A percentile compares a stretch with the other conserved stretches of the same genome.
These are phyloP conservation scores for Anastrepha obliqua DNA, from an alignment of 1,140 invertebrate species.

Conservation along the genomic window DNA sequence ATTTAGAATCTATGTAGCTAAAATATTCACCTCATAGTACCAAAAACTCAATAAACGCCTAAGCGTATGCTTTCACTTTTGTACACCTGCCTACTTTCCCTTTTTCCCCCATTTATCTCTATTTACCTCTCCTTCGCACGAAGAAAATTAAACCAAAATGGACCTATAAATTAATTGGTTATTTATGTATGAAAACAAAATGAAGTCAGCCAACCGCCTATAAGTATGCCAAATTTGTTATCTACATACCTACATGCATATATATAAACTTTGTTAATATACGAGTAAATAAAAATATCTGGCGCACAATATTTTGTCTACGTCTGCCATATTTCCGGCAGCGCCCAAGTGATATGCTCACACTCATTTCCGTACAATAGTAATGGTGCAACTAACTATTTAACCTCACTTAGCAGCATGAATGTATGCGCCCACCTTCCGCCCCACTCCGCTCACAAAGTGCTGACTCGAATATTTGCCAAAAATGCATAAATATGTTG, in stretches of 20 bases:
- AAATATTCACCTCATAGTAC: no score
- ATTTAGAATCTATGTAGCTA: no score
- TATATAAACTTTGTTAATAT: not conserved
- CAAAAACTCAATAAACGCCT: no score
- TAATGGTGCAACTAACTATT: not conserved
- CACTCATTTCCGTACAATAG: not conserved
- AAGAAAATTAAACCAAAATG: not conserved
- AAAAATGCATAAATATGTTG: conserved; percentile 37
- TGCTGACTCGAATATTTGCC: conserved; percentile 4
- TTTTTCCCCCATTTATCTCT: not conserved
- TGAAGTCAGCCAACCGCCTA: not conserved
- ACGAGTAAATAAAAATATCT: conserved; percentile 13
- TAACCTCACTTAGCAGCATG: conserved; percentile 6
- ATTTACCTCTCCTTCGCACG: not conserved
- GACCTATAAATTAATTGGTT: conserved; percentile 2
- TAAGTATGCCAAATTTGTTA: conserved; percentile 41
- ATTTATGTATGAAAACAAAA: conserved; percentile 41
- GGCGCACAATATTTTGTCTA: not conserved
- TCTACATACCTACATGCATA: not conserved
- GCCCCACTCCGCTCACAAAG: not conserved
- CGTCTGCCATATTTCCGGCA: conserved; percentile 15
- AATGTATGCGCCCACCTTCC: not conserved
- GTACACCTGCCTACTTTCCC: not conserved
- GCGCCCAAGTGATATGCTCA: not conserved
- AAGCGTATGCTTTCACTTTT: not conserved